These are phyloP conservation scores for cattle (Bos taurus) DNA, from an alignment of 2,113 vertebrate species.

Conservation along the genomic window ARS-UCD2.0 NC_037349.1:17462001-17462500, in stretches of 20 bases:
- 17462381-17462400: neutral
- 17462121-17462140: neutral
- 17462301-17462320: neutral
- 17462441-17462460: neutral
- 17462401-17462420: neutral
- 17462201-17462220: neutral
- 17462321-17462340: neutral
- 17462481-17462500: neutral
- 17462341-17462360: neutral
- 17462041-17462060: neutral
- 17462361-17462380: neutral
- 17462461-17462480: neutral
- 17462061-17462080: neutral
- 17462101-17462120: neutral
- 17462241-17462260: accelerated
- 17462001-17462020: neutral
- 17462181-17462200: neutral
- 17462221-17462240: accelerated
- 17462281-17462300: accelerated
- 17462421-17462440: neutral
- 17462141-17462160: neutral
- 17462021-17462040: neutral
- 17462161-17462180: neutral
- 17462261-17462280: accelerated
- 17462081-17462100: neutral